These are phyloP conservation scores for Piprites chloris DNA, from an alignment of 2,113 vertebrate genomes.

Conservation along the genomic window DNA sequence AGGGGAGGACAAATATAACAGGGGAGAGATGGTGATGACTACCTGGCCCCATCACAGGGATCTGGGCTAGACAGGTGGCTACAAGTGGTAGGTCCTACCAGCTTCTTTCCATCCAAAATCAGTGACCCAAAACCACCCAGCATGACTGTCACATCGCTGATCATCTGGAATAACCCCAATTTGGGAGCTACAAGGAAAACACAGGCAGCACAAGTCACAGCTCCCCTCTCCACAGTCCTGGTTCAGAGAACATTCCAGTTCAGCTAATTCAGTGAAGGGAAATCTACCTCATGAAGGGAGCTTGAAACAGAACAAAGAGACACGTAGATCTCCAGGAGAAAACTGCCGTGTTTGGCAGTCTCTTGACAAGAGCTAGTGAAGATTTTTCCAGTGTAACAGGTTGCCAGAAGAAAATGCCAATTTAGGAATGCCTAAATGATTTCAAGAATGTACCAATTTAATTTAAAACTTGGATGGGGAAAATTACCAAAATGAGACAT, in stretches of 20 bases:
- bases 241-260: not conserved
- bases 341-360: constrained; percentile 19
- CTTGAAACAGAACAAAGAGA: constrained; percentile 57
- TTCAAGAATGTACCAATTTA: not conserved
- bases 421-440: not conserved
- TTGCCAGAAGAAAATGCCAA: not conserved
- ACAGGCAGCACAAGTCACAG: not conserved
- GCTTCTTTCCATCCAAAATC: not conserved
- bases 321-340: constrained; percentile 41
- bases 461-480: constrained; percentile 9
- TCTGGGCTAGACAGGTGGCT: not conserved
- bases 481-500: constrained; percentile 35
- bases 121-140: not conserved
- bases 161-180: not conserved
- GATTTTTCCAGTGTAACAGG: not conserved
- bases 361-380: not conserved
- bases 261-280: constrained; percentile 35
- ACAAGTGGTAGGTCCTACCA: not conserved
- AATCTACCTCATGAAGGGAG: constrained; percentile 31
- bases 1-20: not conserved
- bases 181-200: not conserved
- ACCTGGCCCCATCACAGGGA: too few species aligned
- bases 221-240: not conserved
- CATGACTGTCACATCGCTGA: not conserved
- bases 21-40: not conserved